Evolutionary conservation across 2,797 vertebrate genomes (phyloP).

Genomic region (Acanthurus tractus): DNA sequence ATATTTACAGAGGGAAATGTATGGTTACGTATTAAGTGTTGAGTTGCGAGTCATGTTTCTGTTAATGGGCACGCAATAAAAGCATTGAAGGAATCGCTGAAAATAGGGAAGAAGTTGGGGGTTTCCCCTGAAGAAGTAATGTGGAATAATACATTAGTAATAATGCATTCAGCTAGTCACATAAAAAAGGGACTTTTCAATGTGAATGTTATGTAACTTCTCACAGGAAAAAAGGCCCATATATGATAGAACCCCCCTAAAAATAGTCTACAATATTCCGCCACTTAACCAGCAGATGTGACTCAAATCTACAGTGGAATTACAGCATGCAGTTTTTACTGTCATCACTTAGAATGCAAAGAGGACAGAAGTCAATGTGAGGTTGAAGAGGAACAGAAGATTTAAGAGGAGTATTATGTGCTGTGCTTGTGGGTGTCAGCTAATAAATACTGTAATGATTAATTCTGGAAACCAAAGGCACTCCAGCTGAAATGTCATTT

Average conservation of each 20-base stretch:
- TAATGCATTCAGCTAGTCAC: constrained; percentile 64
- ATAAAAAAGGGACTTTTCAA: constrained; percentile 71
- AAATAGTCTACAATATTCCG: constrained; percentile 71
- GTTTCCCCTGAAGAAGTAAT: constrained; percentile 70
- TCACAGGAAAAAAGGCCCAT: constrained; percentile 62
- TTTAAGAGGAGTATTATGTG: constrained; percentile 40
- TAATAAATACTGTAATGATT: constrained; percentile 29
- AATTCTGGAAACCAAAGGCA: constrained; percentile 35
- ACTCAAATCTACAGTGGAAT: constrained; percentile 65
- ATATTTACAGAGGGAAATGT: constrained; percentile 81
- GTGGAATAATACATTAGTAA: constrained; percentile 77
- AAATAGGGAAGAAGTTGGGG: constrained; percentile 49
- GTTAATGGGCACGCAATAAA: constrained; percentile 80
- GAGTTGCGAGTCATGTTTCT: constrained; percentile 77
- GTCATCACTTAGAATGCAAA: constrained; percentile 52
- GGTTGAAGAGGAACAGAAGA: constrained; percentile 36
- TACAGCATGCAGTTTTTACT: constrained; percentile 52
- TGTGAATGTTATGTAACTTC: constrained; percentile 73
- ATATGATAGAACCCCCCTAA: constrained; percentile 41
- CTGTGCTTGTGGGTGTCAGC: constrained; percentile 14
- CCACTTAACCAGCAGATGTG: constrained; percentile 67
- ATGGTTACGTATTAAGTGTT: constrained; percentile 82
- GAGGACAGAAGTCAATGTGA: constrained; percentile 48
- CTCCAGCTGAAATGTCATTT: constrained; percentile 4
- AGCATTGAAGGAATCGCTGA: constrained; percentile 69